Evolutionary conservation across 2,113 vertebrate species (phyloP).

Genomic region (Siniperca chuatsi): DNA sequence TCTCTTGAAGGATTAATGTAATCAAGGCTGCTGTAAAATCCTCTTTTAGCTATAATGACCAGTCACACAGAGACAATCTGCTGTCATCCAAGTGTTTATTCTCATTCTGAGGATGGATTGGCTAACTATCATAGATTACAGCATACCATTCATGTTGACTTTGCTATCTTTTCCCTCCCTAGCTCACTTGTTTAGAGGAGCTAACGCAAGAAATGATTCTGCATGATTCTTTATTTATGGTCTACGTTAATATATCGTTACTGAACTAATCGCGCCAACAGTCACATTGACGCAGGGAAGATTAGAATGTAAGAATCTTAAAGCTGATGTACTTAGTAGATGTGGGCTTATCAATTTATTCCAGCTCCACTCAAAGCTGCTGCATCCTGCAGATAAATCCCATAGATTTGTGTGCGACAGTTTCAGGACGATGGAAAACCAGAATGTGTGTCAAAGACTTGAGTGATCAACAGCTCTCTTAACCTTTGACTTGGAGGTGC

Average conservation of each 20-base stretch:
- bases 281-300: slow-evolving; percentile 44
- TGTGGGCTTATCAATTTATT: slow-evolving; percentile 65
- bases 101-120: slow-evolving; percentile 36
- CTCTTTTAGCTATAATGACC: slow-evolving; percentile 72
- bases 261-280: slow-evolving; percentile 18
- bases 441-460: slow-evolving; percentile 54
- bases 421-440: slow-evolving; percentile 46
- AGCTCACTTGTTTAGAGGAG: neutral
- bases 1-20: slow-evolving; percentile 77
- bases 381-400: slow-evolving; percentile 63
- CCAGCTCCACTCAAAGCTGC: slow-evolving; percentile 52
- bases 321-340: slow-evolving; percentile 67
- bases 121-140: slow-evolving; percentile 1
- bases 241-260: slow-evolving; percentile 11
- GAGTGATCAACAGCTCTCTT: slow-evolving; percentile 36
- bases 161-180: neutral
- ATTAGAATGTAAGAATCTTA: slow-evolving; percentile 74
- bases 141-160: neutral
- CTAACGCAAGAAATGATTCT: neutral
- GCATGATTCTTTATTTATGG: neutral
- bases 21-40: slow-evolving; percentile 76
- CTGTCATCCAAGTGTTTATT: slow-evolving; percentile 62
- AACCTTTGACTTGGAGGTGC: slow-evolving; percentile 38
- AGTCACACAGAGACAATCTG: slow-evolving; percentile 73
- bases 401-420: slow-evolving; percentile 49